Evolutionary conservation across 2,113 vertebrate genomes (phyloP).

Genomic region (Oenanthe melanoleuca): DNA sequence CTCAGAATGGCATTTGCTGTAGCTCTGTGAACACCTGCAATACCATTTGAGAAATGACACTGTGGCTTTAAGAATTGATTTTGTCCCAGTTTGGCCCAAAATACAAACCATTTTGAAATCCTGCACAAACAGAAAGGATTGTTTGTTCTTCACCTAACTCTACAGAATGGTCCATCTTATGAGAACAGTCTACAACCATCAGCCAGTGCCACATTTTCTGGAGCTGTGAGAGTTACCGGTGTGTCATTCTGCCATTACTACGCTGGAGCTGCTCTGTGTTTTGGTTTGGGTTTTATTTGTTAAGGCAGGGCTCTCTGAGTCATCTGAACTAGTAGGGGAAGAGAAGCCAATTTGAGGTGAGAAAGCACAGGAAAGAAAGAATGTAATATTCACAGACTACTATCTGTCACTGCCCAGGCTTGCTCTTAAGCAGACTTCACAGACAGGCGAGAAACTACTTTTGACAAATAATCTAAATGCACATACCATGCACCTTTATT

Average conservation of each 20-base stretch:
- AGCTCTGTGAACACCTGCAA: constrained; percentile 20
- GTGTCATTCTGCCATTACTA: background rate
- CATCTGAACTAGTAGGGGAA: background rate
- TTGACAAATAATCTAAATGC: background rate
- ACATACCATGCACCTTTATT: background rate
- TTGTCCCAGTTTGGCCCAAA: background rate
- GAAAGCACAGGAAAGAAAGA: background rate
- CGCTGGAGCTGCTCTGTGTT: background rate
- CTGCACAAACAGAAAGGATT: background rate
- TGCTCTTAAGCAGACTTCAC: background rate
- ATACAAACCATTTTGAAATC: background rate
- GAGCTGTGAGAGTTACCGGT: background rate
- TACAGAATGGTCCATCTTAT: background rate
- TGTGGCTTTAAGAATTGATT: background rate
- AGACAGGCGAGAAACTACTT: background rate
- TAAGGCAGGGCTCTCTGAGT: background rate
- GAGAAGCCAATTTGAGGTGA: background rate
- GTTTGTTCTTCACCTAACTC: background rate
- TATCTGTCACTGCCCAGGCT: background rate
- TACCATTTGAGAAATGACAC: background rate
- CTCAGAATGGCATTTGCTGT: background rate
- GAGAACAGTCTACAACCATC: background rate
- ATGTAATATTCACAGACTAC: background rate
- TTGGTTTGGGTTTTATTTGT: background rate
- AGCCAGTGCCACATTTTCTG: background rate